Percentiles rank a stretch among this genome's conserved stretches.
Conservation (phyloP, 2,888 invertebrate species). For the Synergus itoensis region DNA sequence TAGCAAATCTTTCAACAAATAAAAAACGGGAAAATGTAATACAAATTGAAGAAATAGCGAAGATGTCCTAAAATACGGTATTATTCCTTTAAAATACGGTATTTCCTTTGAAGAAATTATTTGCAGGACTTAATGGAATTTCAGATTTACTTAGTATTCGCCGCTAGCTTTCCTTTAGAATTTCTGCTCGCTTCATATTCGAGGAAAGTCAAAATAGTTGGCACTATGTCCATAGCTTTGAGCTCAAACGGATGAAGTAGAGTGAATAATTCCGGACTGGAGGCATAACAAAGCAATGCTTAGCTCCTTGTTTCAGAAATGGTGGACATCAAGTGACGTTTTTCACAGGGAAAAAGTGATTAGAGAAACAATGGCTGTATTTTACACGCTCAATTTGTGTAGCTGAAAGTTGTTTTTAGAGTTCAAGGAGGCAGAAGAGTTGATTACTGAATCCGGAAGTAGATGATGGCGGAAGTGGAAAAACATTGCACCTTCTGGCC, state of each 20-base stretch:
- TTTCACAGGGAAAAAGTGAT: neutral
- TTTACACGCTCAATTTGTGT: neutral
- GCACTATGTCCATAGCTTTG: slow-evolving; percentile 15
- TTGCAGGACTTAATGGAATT: neutral
- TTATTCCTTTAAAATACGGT: neutral
- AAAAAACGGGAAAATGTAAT: slow-evolving; percentile 42
- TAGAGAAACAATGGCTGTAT: neutral
- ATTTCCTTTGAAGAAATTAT: neutral
- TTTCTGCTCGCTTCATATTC: slow-evolving; percentile 4
- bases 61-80: neutral
- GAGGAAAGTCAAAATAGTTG: slow-evolving; percentile 14
- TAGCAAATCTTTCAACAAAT: slow-evolving; percentile 42
- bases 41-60: neutral
- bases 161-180: neutral
- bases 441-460: slow-evolving; percentile 4
- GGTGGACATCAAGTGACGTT: slow-evolving; percentile 3
- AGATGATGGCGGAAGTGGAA: neutral
- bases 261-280: neutral
- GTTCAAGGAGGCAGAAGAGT: neutral
- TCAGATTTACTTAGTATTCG: neutral
- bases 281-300: neutral
- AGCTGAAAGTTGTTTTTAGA: neutral
- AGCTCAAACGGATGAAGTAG: neutral
- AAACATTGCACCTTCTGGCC: neutral
- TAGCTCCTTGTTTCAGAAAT: neutral